Conservation (phyloP, 2,888 invertebrate genomes). For the Hedya salicella region DNA sequence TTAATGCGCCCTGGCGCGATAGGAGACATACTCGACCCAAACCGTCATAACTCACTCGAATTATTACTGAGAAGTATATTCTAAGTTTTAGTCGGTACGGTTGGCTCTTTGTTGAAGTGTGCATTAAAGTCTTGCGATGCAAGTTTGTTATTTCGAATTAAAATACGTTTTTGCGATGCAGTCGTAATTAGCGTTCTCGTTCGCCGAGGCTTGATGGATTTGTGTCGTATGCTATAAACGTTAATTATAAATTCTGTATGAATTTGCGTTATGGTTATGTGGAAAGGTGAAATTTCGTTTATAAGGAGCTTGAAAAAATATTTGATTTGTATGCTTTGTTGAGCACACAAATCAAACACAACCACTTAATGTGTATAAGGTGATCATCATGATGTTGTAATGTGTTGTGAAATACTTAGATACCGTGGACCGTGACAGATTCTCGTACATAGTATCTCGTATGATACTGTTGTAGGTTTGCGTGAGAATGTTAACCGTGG, state of each 20-base stretch:
- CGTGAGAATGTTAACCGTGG: no score
- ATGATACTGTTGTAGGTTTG: no score
- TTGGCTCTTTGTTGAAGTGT: not conserved
- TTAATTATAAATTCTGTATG: slow-evolving; percentile 24
- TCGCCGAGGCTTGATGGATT: slow-evolving; percentile 65
- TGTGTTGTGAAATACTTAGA: no score
- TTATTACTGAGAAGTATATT: slow-evolving; percentile 52
- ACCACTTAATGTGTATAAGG: no score
- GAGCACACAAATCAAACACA: not conserved
- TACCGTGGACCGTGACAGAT: no score
- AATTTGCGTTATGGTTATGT: slow-evolving; percentile 3
- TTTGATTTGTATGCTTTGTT: not conserved
- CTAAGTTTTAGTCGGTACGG: not conserved
- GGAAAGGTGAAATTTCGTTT: slow-evolving; percentile 6
- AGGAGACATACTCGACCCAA: slow-evolving; percentile 50
- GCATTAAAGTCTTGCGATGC: slow-evolving; percentile 5
- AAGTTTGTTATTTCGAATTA: slow-evolving; percentile 77
- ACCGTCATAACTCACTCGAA: slow-evolving; percentile 57
- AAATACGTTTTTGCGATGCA: slow-evolving; percentile 73
- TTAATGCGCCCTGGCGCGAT: slow-evolving; percentile 81
- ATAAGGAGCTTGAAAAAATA: not conserved
- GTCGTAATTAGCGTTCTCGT: slow-evolving; percentile 71
- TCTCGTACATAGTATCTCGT: no score
- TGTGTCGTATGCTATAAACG: slow-evolving; percentile 28
- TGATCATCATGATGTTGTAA: no score